These are phyloP conservation scores for Mormyrops boulengeri DNA, from an alignment of 2,797 vertebrate species.

Conservation along the genomic window DNA sequence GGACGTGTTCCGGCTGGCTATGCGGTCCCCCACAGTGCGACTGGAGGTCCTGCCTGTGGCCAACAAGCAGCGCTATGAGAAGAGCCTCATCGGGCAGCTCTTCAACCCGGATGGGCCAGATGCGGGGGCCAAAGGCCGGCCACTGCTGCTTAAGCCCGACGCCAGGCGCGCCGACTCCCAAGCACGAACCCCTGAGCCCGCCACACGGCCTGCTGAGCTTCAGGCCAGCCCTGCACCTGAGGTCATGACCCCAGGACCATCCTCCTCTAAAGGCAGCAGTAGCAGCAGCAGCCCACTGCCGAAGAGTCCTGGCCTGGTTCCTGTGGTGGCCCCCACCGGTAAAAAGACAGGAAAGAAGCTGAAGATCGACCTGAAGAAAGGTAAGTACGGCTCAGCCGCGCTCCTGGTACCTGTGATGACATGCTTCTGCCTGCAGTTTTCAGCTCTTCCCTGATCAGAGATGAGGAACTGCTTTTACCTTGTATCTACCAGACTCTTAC, in stretches of 20 bases:
- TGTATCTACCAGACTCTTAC: slow-evolving; percentile 57
- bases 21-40: slow-evolving; percentile 70
- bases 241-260: background rate
- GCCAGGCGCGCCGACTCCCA: slow-evolving; percentile 49
- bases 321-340: slow-evolving; percentile 68
- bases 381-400: slow-evolving; percentile 50
- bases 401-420: background rate
- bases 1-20: slow-evolving; percentile 87
- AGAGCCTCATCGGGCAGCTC: slow-evolving; percentile 74
- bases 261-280: slow-evolving; percentile 35
- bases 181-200: slow-evolving; percentile 25
- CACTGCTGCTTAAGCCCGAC: slow-evolving; percentile 64
- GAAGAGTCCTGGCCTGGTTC: slow-evolving; percentile 70
- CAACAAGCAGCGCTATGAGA: slow-evolving; percentile 82
- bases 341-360: slow-evolving; percentile 78
- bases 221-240: slow-evolving; percentile 4
- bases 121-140: slow-evolving; percentile 61
- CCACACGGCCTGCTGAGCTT: background rate
- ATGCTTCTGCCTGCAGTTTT: background rate
- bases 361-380: slow-evolving; percentile 91
- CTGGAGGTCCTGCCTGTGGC: slow-evolving; percentile 75
- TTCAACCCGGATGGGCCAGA: slow-evolving; percentile 53
- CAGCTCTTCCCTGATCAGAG: slow-evolving; percentile 26
- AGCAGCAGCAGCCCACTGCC: slow-evolving; percentile 55
- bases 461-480: slow-evolving; percentile 27